Conservation (phyloP, 2,888 invertebrate genomes). For the Opisthograptis luteolata region DNA sequence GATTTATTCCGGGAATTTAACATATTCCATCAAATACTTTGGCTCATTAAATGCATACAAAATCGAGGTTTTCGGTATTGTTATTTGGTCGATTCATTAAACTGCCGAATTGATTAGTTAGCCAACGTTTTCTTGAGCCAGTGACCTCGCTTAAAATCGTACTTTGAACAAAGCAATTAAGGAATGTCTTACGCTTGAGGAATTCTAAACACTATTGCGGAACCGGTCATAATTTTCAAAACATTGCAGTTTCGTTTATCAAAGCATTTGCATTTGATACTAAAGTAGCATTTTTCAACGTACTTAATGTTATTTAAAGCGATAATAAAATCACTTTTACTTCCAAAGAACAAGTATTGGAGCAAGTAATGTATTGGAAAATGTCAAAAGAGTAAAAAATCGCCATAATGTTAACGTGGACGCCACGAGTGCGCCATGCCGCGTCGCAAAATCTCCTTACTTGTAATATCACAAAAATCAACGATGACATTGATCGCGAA, state of each 20-base stretch:
- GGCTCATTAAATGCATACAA: conserved; percentile 5
- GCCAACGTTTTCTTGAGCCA: conserved; percentile 69
- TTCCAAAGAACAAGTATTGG: neutral
- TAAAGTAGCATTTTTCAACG: conserved; percentile 4
- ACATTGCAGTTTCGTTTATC: conserved; percentile 35
- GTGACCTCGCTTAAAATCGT: conserved; percentile 74
- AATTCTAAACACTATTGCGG: conserved; percentile 52
- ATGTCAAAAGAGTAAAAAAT: conserved; percentile 54
- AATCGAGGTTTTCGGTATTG: conserved; percentile 18
- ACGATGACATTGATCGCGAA: conserved; percentile 18
- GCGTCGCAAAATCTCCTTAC: conserved; percentile 14
- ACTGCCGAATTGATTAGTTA: conserved; percentile 68
- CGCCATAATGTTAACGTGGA: conserved; percentile 76
- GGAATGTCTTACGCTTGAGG: conserved; percentile 44
- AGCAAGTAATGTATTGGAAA: conserved; percentile 5
- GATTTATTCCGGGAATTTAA: neutral
- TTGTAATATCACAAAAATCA: conserved; percentile 1
- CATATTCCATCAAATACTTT: neutral
- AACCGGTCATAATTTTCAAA: conserved; percentile 42
- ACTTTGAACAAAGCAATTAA: conserved; percentile 70
- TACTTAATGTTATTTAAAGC: neutral
- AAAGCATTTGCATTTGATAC: conserved; percentile 38
- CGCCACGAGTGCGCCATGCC: conserved; percentile 72
- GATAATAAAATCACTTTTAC: neutral
- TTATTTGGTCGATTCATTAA: conserved; percentile 45